phyloP scores from a whole-genome alignment of 1,140 invertebrate species.

The Heliothis virescens region DNA sequence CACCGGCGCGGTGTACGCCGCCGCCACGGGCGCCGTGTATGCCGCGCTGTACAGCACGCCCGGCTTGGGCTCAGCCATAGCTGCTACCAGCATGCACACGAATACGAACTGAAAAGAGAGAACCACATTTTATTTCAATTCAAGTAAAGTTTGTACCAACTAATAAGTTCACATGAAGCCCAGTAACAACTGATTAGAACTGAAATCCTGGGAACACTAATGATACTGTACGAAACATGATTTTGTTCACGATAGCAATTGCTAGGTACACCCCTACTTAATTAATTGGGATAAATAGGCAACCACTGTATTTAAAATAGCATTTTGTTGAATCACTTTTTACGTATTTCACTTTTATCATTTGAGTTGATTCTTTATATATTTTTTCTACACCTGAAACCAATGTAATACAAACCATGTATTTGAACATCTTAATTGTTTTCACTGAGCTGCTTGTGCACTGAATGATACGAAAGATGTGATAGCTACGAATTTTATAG shows the following conservation, averaged over 20 bases:
- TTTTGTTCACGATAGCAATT: no score
- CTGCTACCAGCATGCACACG: conserved; percentile 72
- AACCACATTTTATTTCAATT: not conserved
- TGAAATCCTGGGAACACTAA: not conserved
- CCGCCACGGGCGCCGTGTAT: no score
- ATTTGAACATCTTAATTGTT: conserved; percentile 50
- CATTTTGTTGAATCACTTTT: not conserved
- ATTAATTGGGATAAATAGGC: not conserved
- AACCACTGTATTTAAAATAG: not conserved
- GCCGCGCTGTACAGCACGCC: conserved; percentile 56
- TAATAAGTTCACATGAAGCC: not conserved
- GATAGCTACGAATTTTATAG: conserved; percentile 60
- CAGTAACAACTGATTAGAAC: not conserved
- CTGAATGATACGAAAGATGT: conserved; percentile 58
- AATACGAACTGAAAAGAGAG: conserved; percentile 83
- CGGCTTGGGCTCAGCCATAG: conserved; percentile 83
- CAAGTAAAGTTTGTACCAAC: not conserved
- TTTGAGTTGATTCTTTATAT: not conserved
- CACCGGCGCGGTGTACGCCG: no score
- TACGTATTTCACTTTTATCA: not conserved
- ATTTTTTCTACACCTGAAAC: not conserved
- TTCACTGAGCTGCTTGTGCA: conserved; percentile 52
- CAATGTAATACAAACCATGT: conserved; percentile 30
- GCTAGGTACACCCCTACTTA: no score
- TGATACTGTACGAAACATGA: no score